Base-by-base conservation (phyloP, 2,113 vertebrate genomes). In the Corydoras sp. region DNA sequence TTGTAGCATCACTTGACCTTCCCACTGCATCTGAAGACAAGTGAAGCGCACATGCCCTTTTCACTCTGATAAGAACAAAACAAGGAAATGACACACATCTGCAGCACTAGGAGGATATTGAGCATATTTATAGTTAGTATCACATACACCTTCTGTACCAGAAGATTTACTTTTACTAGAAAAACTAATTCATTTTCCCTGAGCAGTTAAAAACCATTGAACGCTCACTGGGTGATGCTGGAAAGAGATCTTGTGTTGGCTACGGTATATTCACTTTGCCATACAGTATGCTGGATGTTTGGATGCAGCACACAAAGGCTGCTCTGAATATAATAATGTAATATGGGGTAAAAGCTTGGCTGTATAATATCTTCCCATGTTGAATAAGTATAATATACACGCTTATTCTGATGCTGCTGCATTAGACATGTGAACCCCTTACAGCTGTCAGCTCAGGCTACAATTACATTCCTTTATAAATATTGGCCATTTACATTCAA, bases 361-460 rank as follows among this genome's bases (percentile, higher is more conserved):
- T 43, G 35, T 43, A 43, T 43, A 8, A 43, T 43, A 5, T 43
- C 4, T 43, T 43, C 35, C 35, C 35, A 43, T 8, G 7, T 43
- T 43, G 35, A 4, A 43, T 5, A 43, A 43, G 2, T 43, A 43
- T 43, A 43, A 43, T 43, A 43, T 4, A 43, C 35, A 8, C 35
- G 54, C 53, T 54, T 50, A 18, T 60, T 32, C 50, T 65, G 72
- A 75, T 12, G 51, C 32, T 68, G 72, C 51, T 58, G 14, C 24
- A 43, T 14, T 62, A 56, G 13, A 68, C 3, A 35, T 48, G 56
- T 43, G 62, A 32, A 24, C 4, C 64, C 3, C 58, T 71, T 30
- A 58, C 69, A 75, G 69, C 60, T 65, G 59, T 43, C 35, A 50
- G 51, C 62, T 75, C 18, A 68, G 55, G 4, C 15, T 24, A 54